These are phyloP conservation scores for Ricordea florida DNA, from an alignment of 92 coral and sea anemone genomes.

Conservation along the genomic window DNA sequence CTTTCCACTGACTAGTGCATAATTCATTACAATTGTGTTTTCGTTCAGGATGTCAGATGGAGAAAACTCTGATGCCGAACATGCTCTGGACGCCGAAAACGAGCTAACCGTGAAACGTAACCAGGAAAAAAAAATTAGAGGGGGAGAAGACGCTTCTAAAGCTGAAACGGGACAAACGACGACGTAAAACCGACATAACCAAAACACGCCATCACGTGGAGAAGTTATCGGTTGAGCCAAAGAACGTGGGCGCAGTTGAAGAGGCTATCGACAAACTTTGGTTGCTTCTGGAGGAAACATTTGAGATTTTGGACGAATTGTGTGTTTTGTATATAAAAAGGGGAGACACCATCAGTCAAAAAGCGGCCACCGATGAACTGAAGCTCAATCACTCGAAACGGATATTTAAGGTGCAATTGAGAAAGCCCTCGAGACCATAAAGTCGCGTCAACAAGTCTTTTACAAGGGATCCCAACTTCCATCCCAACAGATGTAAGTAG, in stretches of 20 bases:
- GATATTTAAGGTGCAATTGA: slow-evolving; percentile 41
- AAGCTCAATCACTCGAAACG: slow-evolving; percentile 20
- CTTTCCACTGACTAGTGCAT: no score
- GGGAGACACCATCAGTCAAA: not conserved
- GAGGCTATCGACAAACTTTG: slow-evolving; percentile 16
- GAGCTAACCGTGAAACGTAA: not conserved
- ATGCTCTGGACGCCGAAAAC: not conserved
- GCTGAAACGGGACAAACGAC: slow-evolving; percentile 9
- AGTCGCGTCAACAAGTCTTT: not conserved
- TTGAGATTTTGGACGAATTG: slow-evolving; percentile 36
- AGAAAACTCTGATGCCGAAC: not conserved
- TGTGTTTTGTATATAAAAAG: slow-evolving; percentile 10
- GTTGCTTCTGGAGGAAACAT: slow-evolving; percentile 3
- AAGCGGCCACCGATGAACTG: not conserved
- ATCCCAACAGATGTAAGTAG: no score
- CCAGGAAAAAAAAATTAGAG: slow-evolving; percentile 1
- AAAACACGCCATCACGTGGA: slow-evolving; percentile 22
- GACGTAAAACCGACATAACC: slow-evolving; percentile 2
- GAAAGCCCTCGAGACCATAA: slow-evolving; percentile 17
- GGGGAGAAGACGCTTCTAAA: slow-evolving; percentile 7
- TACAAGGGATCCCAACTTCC: not conserved
- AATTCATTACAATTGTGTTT: no score
- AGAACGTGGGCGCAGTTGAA: slow-evolving; percentile 19
- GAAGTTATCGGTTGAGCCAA: slow-evolving; percentile 4
- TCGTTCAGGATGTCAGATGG: not conserved